Conservation (phyloP, 2,888 invertebrate species). For the Syritta pipiens region DNA sequence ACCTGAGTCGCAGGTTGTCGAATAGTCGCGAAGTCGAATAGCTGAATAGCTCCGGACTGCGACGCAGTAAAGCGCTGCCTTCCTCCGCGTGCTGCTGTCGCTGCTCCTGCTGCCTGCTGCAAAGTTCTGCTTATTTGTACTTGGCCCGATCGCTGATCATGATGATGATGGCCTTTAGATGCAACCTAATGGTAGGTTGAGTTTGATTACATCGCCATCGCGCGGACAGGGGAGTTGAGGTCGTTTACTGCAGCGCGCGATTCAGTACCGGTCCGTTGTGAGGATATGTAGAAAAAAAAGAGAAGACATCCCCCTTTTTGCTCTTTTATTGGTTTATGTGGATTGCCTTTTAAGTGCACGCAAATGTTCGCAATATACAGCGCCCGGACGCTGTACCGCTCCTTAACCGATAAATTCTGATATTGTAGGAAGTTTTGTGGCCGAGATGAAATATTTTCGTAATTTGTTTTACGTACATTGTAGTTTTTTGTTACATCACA, state of each 20-base stretch:
- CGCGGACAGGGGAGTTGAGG: neutral
- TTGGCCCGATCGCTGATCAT: conserved; percentile 56
- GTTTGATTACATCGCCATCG: conserved; percentile 47
- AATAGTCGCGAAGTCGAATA: too few relatives aligned
- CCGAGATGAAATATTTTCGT: conserved; percentile 55
- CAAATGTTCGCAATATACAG: conserved; percentile 38
- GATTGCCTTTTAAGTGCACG: conserved; percentile 58
- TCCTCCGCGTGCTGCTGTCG: conserved; percentile 41
- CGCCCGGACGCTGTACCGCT: conserved; percentile 49
- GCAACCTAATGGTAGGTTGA: conserved; percentile 57
- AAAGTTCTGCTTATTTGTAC: conserved; percentile 54
- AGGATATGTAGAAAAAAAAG: neutral
- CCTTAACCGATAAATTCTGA: conserved; percentile 56
- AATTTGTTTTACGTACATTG: conserved; percentile 53
- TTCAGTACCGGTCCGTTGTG: conserved; percentile 25
- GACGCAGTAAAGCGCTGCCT: conserved; percentile 13
- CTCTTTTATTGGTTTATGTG: conserved; percentile 30
- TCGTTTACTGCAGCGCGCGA: conserved; percentile 12
- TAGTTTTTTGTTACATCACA: conserved; percentile 22
- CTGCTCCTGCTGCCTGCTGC: too few relatives aligned
- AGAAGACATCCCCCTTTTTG: neutral
- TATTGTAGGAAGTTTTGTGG: conserved; percentile 45
- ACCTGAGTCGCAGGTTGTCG: conserved; percentile 46
- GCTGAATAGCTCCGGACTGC: too few relatives aligned
- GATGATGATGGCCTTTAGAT: conserved; percentile 61